Conservation (phyloP, 2,888 invertebrate genomes). For the Drosophila paracracens region DNA sequence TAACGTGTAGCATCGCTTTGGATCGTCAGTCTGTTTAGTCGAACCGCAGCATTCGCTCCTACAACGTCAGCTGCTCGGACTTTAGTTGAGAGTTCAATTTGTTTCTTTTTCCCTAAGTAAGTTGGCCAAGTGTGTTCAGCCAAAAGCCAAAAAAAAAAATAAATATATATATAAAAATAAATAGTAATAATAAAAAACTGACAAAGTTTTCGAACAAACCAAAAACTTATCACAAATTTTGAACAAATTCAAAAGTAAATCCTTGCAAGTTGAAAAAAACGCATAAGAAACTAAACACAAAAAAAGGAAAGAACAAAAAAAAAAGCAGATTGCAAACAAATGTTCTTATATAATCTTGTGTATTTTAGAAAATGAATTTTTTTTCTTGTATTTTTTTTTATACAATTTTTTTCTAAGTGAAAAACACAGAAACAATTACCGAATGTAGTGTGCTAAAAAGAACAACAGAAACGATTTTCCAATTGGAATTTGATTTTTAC, state of each 20-base stretch:
- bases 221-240: constrained; percentile 29
- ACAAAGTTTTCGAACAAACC: constrained; percentile 35
- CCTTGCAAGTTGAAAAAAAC: constrained; percentile 50
- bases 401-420: constrained; percentile 74
- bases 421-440: constrained; percentile 30
- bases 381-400: constrained; percentile 53
- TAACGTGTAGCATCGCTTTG: constrained; percentile 84
- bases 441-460: constrained; percentile 31
- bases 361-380: constrained; percentile 18
- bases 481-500: constrained; percentile 30
- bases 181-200: constrained; percentile 5
- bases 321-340: constrained; percentile 15
- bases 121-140: constrained; percentile 72
- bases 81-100: constrained; percentile 85
- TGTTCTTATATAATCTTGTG: constrained; percentile 62
- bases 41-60: constrained; percentile 86
- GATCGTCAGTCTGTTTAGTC: constrained; percentile 86
- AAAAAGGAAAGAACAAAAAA: constrained; percentile 14
- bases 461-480: constrained; percentile 24
- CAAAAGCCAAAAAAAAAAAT: constrained; percentile 27
- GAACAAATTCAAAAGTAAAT: constrained; percentile 30
- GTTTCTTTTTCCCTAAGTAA: constrained; percentile 86
- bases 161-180: neutral
- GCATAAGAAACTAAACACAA: constrained; percentile 13
- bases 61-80: constrained; percentile 86